Base-by-base conservation (phyloP, 2,113 vertebrate species). In the Elephas maximus region DNA sequence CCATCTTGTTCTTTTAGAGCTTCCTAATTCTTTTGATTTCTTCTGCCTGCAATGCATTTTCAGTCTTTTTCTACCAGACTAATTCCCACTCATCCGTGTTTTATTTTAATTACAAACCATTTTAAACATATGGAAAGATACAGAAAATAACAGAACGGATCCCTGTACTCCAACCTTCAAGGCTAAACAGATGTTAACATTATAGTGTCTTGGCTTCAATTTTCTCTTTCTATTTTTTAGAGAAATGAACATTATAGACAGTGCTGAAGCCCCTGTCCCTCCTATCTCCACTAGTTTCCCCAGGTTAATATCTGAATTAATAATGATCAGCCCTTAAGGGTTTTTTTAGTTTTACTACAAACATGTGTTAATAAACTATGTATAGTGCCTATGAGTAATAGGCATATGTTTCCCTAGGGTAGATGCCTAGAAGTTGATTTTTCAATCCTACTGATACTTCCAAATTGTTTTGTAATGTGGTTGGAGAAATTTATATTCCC, bases 71-170 rank as follows among this genome's bases (percentile, higher is more conserved):
- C 96, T 97, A 88, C 77, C 45, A 97, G 96, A 97, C 84, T 95
- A 97, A 96, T 96, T 97, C 94, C 88, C 96, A 96, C 77, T 95
- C 96, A 97, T 95, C 94, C 67, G 11, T 98, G 94, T 71, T 97
- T 95, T 93, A 92, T 92, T 97, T 98, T 97, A 97, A 98, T 98
- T 98, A 96, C 88, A 95, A 95, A 96, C 45, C 96, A 91, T 65
- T 97, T 96, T 94, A 69, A 95, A 92, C 97, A 98, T 97, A 97
- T 96, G 97, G 97, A 79, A 96, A 93, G 92, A 91, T 88, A 79
- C 4, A 92, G 95, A 92, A 95, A 97, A 93, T 92, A 95, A 93
- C 88, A 85, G 81, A 96, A 82, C 95, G 96, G 92, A 97, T 57
- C 85, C 6, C 45, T 62, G n/a, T 65, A 21, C 30, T 93, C n/a